phyloP scores from a whole-genome alignment of 2,113 vertebrate species.

The Tyrannus savana region DNA sequence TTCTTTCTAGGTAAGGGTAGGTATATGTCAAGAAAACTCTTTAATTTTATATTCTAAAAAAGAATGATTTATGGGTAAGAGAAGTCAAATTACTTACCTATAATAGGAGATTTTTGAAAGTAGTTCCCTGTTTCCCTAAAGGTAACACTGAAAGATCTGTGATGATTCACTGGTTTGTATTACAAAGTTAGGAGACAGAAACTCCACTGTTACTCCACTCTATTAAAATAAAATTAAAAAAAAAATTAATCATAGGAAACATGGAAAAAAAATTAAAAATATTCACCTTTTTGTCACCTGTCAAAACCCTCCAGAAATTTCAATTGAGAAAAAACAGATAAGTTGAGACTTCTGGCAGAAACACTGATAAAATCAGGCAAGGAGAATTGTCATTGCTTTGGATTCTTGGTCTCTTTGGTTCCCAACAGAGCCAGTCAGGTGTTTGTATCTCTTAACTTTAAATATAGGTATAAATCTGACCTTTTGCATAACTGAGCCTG shows the following conservation, averaged over 20 bases:
- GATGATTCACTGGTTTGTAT: slow-evolving; percentile 41
- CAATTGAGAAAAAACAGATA: background rate
- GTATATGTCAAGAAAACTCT: slow-evolving; percentile 51
- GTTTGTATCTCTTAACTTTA: background rate
- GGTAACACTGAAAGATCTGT: slow-evolving; percentile 23
- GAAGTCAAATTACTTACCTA: slow-evolving; percentile 26
- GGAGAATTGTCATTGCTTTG: background rate
- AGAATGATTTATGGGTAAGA: slow-evolving; percentile 60
- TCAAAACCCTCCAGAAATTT: background rate
- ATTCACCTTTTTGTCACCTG: background rate
- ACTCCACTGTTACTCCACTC: background rate
- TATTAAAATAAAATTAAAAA: background rate
- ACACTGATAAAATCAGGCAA: background rate
- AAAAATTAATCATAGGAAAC: background rate
- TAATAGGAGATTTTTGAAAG: slow-evolving; percentile 30
- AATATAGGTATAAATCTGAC: background rate
- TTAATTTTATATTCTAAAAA: slow-evolving; percentile 64
- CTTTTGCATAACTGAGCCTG: background rate
- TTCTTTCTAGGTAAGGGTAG: slow-evolving; percentile 18
- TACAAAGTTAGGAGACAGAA: slow-evolving; percentile 38
- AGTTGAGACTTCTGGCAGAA: background rate
- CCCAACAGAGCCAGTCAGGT: background rate
- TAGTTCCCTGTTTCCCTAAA: slow-evolving; percentile 1
- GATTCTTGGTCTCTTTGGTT: background rate
- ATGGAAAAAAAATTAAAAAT: background rate